Percentiles rank a stretch among this genome's conserved stretches.
These are phyloP conservation scores for Medauroidea extradentata DNA, from an alignment of 1,140 invertebrate species.

Conservation along the genomic window DNA sequence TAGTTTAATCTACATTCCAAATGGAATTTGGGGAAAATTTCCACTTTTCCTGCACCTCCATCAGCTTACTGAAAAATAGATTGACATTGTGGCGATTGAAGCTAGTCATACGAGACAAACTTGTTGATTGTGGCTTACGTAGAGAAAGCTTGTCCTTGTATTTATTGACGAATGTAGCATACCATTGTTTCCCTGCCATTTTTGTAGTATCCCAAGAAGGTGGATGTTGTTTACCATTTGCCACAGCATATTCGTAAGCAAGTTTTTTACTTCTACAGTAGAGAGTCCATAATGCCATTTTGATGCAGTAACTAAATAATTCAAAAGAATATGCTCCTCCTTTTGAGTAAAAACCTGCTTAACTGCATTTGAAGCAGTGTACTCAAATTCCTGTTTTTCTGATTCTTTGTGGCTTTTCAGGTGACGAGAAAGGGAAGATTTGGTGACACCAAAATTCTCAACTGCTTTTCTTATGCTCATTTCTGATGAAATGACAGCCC, in stretches of 20 bases:
- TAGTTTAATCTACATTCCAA: slow-evolving; percentile 18
- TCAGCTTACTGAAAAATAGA: slow-evolving; percentile 7
- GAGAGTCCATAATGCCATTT: slow-evolving; percentile 39
- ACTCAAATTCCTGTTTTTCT: background rate
- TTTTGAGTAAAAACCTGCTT: slow-evolving; percentile 13
- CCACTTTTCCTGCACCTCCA: background rate
- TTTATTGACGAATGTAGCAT: slow-evolving; percentile 32
- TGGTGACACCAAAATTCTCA: background rate
- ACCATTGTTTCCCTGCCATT: slow-evolving; percentile 40
- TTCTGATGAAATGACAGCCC: background rate
- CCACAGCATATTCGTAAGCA: slow-evolving; percentile 35
- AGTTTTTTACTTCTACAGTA: slow-evolving; percentile 24
- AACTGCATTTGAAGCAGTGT: background rate
- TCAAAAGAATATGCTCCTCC: slow-evolving; percentile 15
- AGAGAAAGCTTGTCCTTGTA: slow-evolving; percentile 28
- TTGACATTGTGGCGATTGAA: slow-evolving; percentile 14
- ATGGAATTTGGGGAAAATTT: slow-evolving; percentile 8
- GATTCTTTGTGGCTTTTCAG: background rate
- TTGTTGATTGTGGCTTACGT: slow-evolving; percentile 13
- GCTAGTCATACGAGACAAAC: slow-evolving; percentile 7
- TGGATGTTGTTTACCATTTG: slow-evolving; percentile 26
- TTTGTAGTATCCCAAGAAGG: slow-evolving; percentile 27
- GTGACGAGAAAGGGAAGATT: slow-evolving; percentile 1
- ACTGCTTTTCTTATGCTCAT: background rate
- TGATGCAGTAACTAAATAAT: slow-evolving; percentile 28